Percentiles rank a stretch among this genome's conserved stretches.
These are phyloP conservation scores for Phalacrocorax carbo DNA, from an alignment of 2,113 vertebrate genomes.

Conservation along the genomic window DNA sequence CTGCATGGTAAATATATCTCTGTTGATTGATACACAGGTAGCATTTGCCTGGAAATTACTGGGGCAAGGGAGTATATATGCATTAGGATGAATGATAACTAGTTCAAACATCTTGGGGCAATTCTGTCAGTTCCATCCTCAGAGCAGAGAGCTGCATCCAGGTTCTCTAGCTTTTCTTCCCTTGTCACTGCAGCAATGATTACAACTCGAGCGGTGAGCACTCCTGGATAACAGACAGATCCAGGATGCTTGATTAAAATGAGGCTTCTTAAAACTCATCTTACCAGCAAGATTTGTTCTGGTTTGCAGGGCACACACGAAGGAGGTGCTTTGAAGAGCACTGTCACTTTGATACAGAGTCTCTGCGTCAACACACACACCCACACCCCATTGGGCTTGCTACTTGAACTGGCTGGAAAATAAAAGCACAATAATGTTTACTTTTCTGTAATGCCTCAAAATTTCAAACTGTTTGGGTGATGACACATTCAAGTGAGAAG, in stretches of 20 bases:
- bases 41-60: not conserved
- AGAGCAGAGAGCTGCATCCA: not conserved
- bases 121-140: not conserved
- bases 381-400: accelerated
- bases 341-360: not conserved
- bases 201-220: not conserved
- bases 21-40: not conserved
- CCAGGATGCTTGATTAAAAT: not conserved
- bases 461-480: not conserved
- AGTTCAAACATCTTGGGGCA: not conserved
- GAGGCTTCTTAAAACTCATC: not conserved
- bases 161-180: not conserved
- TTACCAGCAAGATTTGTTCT: not conserved
- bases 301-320: not conserved
- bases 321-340: not conserved
- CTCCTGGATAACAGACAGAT: not conserved
- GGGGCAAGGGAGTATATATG: not conserved
- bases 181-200: not conserved
- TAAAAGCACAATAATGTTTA: not conserved
- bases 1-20: not conserved
- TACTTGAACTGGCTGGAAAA: not conserved
- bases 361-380: accelerated
- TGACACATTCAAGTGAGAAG: not conserved
- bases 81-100: not conserved
- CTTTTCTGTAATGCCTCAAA: not conserved